phyloP scores from a whole-genome alignment of 2,888 invertebrate species.

The Aphodius granarius region DNA sequence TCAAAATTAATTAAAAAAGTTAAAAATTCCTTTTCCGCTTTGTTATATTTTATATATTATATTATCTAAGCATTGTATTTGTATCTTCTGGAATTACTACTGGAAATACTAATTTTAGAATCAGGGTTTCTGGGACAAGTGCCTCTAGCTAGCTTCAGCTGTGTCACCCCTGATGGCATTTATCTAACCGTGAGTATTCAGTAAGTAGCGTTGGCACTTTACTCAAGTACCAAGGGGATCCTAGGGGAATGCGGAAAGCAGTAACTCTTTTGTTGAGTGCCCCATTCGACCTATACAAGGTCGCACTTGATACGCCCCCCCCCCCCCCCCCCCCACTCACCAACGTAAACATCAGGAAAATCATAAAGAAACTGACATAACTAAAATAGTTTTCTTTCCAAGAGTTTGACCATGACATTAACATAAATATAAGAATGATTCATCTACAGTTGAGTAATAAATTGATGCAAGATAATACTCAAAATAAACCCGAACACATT shows the following conservation, averaged over 20 bases:
- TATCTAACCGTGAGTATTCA: not conserved
- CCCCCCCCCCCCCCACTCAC: too few relatives aligned
- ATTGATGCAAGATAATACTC: too few relatives aligned
- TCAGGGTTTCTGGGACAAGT: not conserved
- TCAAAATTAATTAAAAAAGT: not conserved
- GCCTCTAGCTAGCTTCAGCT: not conserved
- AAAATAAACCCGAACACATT: too few relatives aligned
- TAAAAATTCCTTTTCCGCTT: too few relatives aligned
- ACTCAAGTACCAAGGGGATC: not conserved
- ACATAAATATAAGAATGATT: too few relatives aligned
- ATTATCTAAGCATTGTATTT: too few relatives aligned
- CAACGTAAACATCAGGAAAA: not conserved
- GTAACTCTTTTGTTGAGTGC: not conserved
- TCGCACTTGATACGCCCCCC: not conserved
- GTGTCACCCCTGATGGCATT: not conserved
- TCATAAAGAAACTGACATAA: not conserved
- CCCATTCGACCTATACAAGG: not conserved
- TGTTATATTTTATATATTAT: too few relatives aligned
- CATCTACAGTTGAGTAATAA: too few relatives aligned
- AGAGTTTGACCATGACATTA: not conserved
- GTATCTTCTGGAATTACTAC: too few relatives aligned
- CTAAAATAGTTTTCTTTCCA: not conserved
- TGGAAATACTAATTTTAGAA: not conserved
- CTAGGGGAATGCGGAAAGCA: not conserved
- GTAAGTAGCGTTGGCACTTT: not conserved